Evolutionary conservation across 2,113 vertebrate genomes (phyloP), one percentile per base, ranked within the genome.

Genomic region (Mustelus asterias): DNA sequence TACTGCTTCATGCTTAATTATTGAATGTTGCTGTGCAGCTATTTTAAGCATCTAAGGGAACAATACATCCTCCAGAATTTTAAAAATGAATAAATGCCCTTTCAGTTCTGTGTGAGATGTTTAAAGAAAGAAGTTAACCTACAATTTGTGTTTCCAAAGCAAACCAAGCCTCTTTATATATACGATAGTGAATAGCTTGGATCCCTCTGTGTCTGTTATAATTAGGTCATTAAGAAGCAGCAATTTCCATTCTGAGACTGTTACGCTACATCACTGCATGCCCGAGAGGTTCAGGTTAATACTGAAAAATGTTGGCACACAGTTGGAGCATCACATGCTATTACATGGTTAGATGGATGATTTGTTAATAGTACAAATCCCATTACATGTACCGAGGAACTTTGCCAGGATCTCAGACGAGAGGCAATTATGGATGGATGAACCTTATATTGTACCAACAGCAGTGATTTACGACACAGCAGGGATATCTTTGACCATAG

Each of bases 321-420:
- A 63, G 88, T 90, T n/a, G 88, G 60, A 90, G 29, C 29, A 90
- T 63, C 88, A n/a, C 58, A 60, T 63, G 88, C 54, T 60, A 63
- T 90, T 90, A 60, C 29, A 90, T n/a, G 88, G 29, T 63, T 90
- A 90, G 88, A 90, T 90, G 54, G 88, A 63, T 90, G 29, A 63
- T 90, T 90, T 90, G 29, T 63, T 60, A 90, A 90, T 63, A n/a
- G 88, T 63, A 63, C 88, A 90, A 90, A 90, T 90, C 88, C 58
- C 88, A 90, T 90, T 90, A 90, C 4, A 33, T 63, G 11, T 11
- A n/a, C 54, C 18, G 88, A 60, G 88, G 88, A 90, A 90, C 7
- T 29, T 90, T 63, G 54, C 88, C 88, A 90, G 88, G 58, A 58
- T 90, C 54, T 90, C 88, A 13, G 80, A 41, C 80, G 7, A 41